These are phyloP conservation scores for Petromus typicus DNA, from an alignment of 2,113 vertebrate genomes.

Conservation along the genomic window DNA sequence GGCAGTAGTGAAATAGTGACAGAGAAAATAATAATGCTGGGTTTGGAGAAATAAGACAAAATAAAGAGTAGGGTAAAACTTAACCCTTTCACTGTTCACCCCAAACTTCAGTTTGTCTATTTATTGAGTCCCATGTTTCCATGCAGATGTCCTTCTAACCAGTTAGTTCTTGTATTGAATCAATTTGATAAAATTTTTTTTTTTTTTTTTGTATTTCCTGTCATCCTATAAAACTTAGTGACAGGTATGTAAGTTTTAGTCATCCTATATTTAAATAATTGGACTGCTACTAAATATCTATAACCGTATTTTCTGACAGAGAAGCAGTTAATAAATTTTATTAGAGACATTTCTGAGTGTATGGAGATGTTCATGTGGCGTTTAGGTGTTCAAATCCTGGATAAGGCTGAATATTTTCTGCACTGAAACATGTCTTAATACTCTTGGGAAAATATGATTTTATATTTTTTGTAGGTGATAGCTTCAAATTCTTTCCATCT, in stretches of 20 bases:
- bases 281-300: background rate
- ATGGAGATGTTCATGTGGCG: background rate
- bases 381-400: background rate
- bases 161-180: background rate
- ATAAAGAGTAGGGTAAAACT: background rate
- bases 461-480: background rate
- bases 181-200: background rate
- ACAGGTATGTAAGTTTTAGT: background rate
- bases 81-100: background rate
- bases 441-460: background rate
- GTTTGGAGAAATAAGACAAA: background rate
- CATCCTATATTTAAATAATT: background rate
- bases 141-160: background rate
- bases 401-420: background rate
- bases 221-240: background rate
- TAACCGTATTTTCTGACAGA: background rate
- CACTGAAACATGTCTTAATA: background rate
- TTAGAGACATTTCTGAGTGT: slow-evolving; percentile 3
- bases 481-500: background rate
- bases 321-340: background rate
- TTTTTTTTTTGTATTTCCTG: background rate
- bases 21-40: background rate
- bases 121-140: background rate
- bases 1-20: background rate
- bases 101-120: background rate